A percentile compares a stretch with the other conserved stretches of the same genome.
Evolutionary conservation across 2,797 vertebrate species (phyloP).

Genomic region (Eidolon dupreanum): DNA sequence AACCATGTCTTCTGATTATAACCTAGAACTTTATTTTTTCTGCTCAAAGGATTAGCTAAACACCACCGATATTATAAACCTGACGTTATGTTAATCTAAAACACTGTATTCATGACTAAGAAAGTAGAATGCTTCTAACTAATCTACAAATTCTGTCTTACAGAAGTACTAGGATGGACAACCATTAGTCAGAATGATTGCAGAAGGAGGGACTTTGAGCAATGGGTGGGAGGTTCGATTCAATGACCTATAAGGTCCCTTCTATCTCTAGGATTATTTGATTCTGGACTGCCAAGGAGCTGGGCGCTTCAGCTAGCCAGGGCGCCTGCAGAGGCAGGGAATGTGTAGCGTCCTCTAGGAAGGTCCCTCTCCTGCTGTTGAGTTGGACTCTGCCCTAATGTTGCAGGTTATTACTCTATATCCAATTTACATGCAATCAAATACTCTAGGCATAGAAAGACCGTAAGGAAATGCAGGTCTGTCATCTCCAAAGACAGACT

Average conservation of each 20-base stretch:
- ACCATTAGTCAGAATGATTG: neutral
- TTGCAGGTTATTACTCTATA: neutral
- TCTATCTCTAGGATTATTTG: neutral
- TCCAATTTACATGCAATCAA: constrained; percentile 34
- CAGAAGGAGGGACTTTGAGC: constrained; percentile 28
- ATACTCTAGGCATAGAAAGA: constrained; percentile 1
- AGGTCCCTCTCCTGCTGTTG: neutral
- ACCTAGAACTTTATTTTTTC: neutral
- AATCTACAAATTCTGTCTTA: neutral
- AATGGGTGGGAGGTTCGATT: neutral
- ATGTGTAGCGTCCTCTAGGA: neutral
- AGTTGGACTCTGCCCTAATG: neutral
- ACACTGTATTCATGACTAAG: neutral
- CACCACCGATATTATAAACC: neutral
- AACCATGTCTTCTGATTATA: neutral
- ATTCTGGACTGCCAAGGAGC: neutral
- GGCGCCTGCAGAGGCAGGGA: neutral
- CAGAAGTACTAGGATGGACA: neutral
- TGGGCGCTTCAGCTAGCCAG: neutral
- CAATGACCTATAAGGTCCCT: neutral
- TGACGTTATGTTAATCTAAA: neutral
- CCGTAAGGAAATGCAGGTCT: constrained; percentile 36
- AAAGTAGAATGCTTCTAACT: neutral
- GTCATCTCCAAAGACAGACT: constrained; percentile 66
- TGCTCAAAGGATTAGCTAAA: neutral